Base-by-base conservation (phyloP, 2,888 invertebrate species). In the Erannis defoliaria region DNA sequence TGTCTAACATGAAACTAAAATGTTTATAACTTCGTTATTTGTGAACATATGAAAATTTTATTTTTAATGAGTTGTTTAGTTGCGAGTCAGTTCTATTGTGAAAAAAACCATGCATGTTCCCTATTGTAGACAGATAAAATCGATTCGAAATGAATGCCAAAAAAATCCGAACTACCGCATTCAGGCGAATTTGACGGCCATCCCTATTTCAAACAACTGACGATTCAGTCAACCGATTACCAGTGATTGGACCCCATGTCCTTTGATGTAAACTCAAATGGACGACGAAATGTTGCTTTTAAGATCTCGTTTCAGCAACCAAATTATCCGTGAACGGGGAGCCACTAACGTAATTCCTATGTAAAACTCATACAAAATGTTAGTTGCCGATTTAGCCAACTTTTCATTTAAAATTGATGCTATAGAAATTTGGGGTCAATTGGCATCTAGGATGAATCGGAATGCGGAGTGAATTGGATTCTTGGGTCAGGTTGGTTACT, bases 211-310 rank as follows among this genome's bases (percentile, higher is more conserved):
- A 16, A 37, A 58, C 45, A 43, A 57, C 43, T 49, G 50, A 35
- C 42, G 18, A 51, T 10, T 12, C 53, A 59, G 46, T 40, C 33
- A 53, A 48, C 46, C 40, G 59, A 14, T 16, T 14, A 42, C 45
- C 38, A 54, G 14, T 48, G 59, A 59, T 48, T 59, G 53, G 33
- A 14, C 9, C 46, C 21, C 18, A 40, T 35, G 46, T 40, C 59
- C 53, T 59, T 59, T 59, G 59, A 59, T 48, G 33, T 40, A 42
- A 38, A 49, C 18, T 49, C 40, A 60, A 60, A 60, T 60, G 54
- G 53, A 46, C 48, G 26, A 18, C 40, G 26, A 40, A 53, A 40
- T 48, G 31, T 23, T 21, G 26, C 46, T 46, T 46, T 31, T 5
- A 12, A 42, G 21, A 50, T 23, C 56, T 50, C 26, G 42, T 56